phyloP scores from a whole-genome alignment of 1,140 invertebrate species.

The Trichomalopsis sarcophagae region DNA sequence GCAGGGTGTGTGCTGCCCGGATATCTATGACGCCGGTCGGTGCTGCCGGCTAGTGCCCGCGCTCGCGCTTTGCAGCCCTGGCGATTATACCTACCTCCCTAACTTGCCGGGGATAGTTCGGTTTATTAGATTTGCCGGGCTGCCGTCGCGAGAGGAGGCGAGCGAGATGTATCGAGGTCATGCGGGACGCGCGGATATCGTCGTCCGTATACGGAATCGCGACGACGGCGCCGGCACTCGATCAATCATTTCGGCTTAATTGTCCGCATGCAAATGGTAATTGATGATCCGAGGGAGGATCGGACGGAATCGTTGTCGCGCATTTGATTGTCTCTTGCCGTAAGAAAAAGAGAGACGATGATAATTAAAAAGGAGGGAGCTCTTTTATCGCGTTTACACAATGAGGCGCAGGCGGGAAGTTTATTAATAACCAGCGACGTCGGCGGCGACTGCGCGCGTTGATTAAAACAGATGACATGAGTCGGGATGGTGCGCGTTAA shows the following conservation, averaged over 20 bases:
- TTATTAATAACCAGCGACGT: neutral
- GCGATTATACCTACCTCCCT: neutral
- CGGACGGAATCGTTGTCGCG: neutral
- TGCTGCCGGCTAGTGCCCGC: neutral
- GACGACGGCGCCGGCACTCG: neutral
- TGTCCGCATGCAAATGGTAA: conserved; percentile 26
- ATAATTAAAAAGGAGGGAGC: neutral
- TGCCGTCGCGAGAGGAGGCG: too few relatives aligned
- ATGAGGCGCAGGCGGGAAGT: too few relatives aligned
- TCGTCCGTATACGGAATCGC: neutral
- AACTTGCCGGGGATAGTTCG: conserved; percentile 2
- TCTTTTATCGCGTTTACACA: neutral
- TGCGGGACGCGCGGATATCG: neutral
- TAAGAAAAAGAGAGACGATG: neutral
- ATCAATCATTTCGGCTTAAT: conserved; percentile 42
- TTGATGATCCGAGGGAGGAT: neutral
- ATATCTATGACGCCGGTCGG: neutral
- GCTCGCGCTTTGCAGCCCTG: neutral
- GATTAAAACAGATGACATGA: neutral
- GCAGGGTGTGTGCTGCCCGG: neutral
- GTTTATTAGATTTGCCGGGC: conserved; percentile 26
- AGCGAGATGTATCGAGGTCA: conserved; percentile 3
- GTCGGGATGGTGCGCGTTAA: neutral
- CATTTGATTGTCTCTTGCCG: neutral
- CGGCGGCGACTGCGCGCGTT: neutral